Evolutionary conservation across 2,113 vertebrate genomes (phyloP).

Genomic region (Micromys minutus): DNA sequence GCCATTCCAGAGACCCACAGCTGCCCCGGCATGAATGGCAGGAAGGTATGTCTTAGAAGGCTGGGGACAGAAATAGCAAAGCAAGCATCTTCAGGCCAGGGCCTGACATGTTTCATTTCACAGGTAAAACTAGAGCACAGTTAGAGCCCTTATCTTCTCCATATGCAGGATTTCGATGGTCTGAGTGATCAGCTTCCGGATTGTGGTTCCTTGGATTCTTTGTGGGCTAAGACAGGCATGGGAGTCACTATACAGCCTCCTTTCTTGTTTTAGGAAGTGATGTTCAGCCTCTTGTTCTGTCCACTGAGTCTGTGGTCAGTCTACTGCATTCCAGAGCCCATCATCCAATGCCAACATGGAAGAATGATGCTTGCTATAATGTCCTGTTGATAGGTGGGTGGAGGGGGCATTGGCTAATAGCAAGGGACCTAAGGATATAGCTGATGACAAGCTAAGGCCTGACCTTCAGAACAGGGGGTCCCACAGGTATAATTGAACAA

Average conservation of each 20-base stretch:
- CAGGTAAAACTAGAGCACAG: background rate
- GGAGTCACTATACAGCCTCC: no score
- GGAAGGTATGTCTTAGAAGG: background rate
- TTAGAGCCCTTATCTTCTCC: background rate
- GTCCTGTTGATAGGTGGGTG: background rate
- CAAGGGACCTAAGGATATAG: background rate
- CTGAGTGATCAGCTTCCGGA: background rate
- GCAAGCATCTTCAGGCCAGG: background rate
- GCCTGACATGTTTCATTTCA: background rate
- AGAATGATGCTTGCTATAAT: fast-evolving
- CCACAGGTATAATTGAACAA: background rate
- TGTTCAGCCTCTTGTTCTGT: background rate
- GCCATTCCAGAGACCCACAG: background rate
- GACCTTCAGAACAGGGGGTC: background rate
- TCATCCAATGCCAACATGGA: background rate
- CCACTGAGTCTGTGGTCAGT: no score
- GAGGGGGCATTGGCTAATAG: no score
- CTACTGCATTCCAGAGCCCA: background rate
- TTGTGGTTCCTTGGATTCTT: background rate
- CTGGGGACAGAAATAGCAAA: no score
- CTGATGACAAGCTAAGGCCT: no score
- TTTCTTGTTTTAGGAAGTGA: background rate
- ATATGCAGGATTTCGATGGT: no score
- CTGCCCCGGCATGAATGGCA: background rate
- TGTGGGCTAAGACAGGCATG: background rate